phyloP scores from a whole-genome alignment of 2,113 vertebrate genomes.

The Sebastes schlegelii region DNA sequence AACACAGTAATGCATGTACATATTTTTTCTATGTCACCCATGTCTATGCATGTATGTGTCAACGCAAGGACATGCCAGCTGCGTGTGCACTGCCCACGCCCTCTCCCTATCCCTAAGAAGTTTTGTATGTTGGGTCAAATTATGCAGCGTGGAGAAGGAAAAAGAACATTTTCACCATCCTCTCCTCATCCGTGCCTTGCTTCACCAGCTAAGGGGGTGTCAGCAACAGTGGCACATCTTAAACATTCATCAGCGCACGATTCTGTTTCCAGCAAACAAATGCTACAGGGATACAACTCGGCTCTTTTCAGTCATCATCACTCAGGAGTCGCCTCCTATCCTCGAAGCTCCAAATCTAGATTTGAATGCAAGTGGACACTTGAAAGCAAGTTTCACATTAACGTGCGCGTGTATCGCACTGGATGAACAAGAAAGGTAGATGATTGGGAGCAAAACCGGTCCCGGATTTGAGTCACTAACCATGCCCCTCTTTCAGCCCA shows the following conservation, averaged over 20 bases:
- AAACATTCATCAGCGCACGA: slow-evolving; percentile 61
- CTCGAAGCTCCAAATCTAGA: slow-evolving; percentile 34
- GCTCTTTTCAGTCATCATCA: slow-evolving; percentile 43
- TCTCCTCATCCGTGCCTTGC: neutral
- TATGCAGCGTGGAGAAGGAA: slow-evolving; percentile 30
- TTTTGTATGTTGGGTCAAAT: slow-evolving; percentile 49
- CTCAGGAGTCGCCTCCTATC: slow-evolving; percentile 37
- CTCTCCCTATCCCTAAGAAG: slow-evolving; percentile 40
- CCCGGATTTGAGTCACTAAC: slow-evolving; percentile 36
- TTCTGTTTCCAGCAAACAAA: slow-evolving; percentile 55
- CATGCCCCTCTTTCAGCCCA: slow-evolving; percentile 33
- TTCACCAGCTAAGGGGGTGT: slow-evolving; percentile 35
- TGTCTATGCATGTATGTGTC: neutral
- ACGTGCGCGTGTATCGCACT: slow-evolving; percentile 12
- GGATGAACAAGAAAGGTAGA: slow-evolving; percentile 42
- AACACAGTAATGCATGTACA: neutral
- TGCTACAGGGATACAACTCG: slow-evolving; percentile 51
- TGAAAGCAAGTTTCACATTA: slow-evolving; percentile 29
- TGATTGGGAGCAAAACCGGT: slow-evolving; percentile 40
- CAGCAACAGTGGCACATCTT: slow-evolving; percentile 36
- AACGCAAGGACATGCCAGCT: neutral
- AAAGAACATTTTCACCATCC: slow-evolving; percentile 18
- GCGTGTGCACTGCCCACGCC: neutral
- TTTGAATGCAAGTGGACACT: slow-evolving; percentile 36
- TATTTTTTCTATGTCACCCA: neutral